Evolutionary conservation across 1,140 invertebrate species (phyloP).

Genomic region (Rhagoletis pomonella): DNA sequence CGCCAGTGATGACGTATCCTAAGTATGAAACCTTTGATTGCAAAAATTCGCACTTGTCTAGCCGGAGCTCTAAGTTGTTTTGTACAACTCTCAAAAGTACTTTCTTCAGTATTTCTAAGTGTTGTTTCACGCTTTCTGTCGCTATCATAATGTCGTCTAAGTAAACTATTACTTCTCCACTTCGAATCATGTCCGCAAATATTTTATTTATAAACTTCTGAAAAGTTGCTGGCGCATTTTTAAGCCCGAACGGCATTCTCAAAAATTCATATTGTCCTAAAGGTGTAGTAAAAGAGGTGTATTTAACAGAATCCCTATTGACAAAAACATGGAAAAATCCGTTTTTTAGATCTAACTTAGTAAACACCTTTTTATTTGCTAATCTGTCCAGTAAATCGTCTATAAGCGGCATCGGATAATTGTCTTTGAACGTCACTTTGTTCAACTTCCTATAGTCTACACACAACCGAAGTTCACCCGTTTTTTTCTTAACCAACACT

Average conservation of each 20-base stretch:
- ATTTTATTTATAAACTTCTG: conserved; percentile 72
- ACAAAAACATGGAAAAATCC: conserved; percentile 70
- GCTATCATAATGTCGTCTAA: conserved; percentile 58
- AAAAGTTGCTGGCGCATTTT: conserved; percentile 67
- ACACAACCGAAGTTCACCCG: too few species aligned
- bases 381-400: conserved; percentile 67
- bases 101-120: conserved; percentile 57
- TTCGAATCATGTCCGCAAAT: conserved; percentile 60
- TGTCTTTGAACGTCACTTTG: conserved; percentile 59
- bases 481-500: too few species aligned
- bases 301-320: conserved; percentile 59
- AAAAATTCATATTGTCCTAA: conserved; percentile 66
- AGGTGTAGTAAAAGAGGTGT: conserved; percentile 67
- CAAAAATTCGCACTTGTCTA: conserved; percentile 71
- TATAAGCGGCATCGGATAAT: conserved; percentile 68
- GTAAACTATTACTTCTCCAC: conserved; percentile 55
- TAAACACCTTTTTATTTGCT: conserved; percentile 60
- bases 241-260: conserved; percentile 65
- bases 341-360: conserved; percentile 64
- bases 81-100: conserved; percentile 63
- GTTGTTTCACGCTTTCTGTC: conserved; percentile 36
- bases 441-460: too few species aligned
- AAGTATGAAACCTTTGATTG: conserved; percentile 66
- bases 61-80: conserved; percentile 70
- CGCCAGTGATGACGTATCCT: conserved; percentile 63